These are phyloP conservation scores for Ptilodon capucinus DNA, from an alignment of 2,888 invertebrate genomes.

Conservation along the genomic window DNA sequence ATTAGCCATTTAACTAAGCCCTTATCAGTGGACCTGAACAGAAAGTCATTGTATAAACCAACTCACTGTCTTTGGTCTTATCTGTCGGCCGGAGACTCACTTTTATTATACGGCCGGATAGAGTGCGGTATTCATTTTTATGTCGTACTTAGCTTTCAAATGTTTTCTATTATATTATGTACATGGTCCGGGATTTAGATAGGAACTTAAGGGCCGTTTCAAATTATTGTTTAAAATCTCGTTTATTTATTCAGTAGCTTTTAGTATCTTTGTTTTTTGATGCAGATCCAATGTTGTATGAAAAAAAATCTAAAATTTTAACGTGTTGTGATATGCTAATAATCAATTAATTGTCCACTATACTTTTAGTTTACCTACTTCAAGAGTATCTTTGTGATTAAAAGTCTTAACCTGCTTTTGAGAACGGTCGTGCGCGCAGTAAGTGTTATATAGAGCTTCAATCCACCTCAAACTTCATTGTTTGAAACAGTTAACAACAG, in stretches of 20 bases:
- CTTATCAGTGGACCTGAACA: constrained; percentile 30
- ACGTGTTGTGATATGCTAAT: too few species aligned
- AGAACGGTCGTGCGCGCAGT: constrained; percentile 8
- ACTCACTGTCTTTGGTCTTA: constrained; percentile 34
- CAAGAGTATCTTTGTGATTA: constrained; percentile 6
- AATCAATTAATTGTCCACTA: too few species aligned
- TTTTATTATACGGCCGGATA: constrained; percentile 15
- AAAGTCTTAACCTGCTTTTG: constrained; percentile 17
- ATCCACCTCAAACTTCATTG: constrained; percentile 13
- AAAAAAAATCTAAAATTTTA: too few species aligned
- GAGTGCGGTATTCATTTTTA: constrained; percentile 11
- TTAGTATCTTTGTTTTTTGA: too few species aligned
- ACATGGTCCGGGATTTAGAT: not conserved
- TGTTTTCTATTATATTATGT: constrained; percentile 3
- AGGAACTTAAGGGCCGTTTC: too few species aligned
- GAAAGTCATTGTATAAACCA: constrained; percentile 34
- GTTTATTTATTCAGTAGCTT: too few species aligned
- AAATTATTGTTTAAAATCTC: too few species aligned
- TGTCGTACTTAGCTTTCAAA: constrained; percentile 9
- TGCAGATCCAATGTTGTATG: too few species aligned
- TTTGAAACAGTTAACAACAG: not conserved
- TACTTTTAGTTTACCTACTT: not conserved
- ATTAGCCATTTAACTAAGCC: constrained; percentile 46
- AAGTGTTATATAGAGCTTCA: constrained; percentile 6
- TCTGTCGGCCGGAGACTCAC: constrained; percentile 24